Percentiles rank a stretch among this genome's conserved stretches.
phyloP scores from a whole-genome alignment of 1,140 invertebrate genomes.

The Lepidostoma basale region DNA sequence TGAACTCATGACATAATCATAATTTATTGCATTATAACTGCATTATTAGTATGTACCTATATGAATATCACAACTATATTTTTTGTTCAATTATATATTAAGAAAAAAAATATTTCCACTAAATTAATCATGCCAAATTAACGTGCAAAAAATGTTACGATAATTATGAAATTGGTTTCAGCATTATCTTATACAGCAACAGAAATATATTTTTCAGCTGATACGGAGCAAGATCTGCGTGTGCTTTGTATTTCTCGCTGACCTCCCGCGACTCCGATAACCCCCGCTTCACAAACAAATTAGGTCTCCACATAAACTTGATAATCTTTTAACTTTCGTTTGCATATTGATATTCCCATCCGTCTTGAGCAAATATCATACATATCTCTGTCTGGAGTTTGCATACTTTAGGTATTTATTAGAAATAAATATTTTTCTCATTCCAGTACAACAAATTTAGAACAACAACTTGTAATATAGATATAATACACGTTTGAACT shows the following conservation, averaged over 20 bases:
- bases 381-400: neutral
- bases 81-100: neutral
- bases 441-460: no score
- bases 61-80: neutral
- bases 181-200: constrained; percentile 17
- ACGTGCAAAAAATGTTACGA: neutral
- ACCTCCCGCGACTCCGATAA: constrained; percentile 37
- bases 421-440: constrained; percentile 1
- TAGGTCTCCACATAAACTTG: constrained; percentile 21
- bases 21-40: neutral
- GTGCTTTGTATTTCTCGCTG: constrained; percentile 29
- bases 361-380: neutral
- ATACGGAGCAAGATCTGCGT: constrained; percentile 15
- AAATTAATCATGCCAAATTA: no score
- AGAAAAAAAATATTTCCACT: neutral
- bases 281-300: constrained; percentile 28
- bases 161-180: neutral
- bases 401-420: neutral
- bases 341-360: neutral
- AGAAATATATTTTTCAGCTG: neutral
- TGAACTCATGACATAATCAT: neutral
- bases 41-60: neutral
- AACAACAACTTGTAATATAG: no score
- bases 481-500: constrained; percentile 5
- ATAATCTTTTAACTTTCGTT: constrained; percentile 29